Conservation (phyloP, 2,797 vertebrate species). For the Amblyopsis hoosieri region DNA sequence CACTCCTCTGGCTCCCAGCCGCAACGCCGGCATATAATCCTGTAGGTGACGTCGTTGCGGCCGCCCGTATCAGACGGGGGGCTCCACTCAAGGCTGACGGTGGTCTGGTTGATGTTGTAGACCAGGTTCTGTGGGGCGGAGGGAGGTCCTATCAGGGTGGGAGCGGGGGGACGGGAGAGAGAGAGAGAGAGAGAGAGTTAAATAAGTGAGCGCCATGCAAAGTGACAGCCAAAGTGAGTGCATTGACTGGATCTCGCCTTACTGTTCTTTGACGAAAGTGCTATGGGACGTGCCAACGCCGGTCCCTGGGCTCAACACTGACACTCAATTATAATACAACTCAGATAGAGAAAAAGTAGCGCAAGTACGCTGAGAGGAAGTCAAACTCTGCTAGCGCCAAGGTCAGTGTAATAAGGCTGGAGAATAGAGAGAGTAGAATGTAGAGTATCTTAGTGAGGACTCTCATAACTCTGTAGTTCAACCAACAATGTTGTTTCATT, state of each 20-base stretch:
- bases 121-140: slow-evolving; percentile 98
- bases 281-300: slow-evolving; percentile 55
- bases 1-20: slow-evolving; percentile 98
- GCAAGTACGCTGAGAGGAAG: slow-evolving; percentile 57
- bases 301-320: slow-evolving; percentile 63
- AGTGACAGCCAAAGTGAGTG: slow-evolving; percentile 60
- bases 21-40: slow-evolving; percentile 91
- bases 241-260: slow-evolving; percentile 59
- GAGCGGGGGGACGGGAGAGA: slow-evolving; percentile 55
- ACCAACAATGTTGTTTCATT: too few species aligned
- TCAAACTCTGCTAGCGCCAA: slow-evolving; percentile 53
- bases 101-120: slow-evolving; percentile 99
- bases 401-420: slow-evolving; percentile 56
- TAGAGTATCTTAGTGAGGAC: neutral
- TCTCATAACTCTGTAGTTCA: too few species aligned
- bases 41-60: slow-evolving; percentile 93
- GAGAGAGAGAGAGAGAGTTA: slow-evolving; percentile 41
- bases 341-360: slow-evolving; percentile 56
- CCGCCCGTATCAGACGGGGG: slow-evolving; percentile 94
- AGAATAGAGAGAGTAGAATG: slow-evolving; percentile 9
- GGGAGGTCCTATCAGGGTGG: slow-evolving; percentile 86
- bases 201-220: slow-evolving; percentile 51
- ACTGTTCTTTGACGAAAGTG: slow-evolving; percentile 42
- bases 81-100: slow-evolving; percentile 94
- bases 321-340: slow-evolving; percentile 75